Base-by-base conservation (phyloP, 2,113 vertebrate species). In the Hipposideros armiger region DNA sequence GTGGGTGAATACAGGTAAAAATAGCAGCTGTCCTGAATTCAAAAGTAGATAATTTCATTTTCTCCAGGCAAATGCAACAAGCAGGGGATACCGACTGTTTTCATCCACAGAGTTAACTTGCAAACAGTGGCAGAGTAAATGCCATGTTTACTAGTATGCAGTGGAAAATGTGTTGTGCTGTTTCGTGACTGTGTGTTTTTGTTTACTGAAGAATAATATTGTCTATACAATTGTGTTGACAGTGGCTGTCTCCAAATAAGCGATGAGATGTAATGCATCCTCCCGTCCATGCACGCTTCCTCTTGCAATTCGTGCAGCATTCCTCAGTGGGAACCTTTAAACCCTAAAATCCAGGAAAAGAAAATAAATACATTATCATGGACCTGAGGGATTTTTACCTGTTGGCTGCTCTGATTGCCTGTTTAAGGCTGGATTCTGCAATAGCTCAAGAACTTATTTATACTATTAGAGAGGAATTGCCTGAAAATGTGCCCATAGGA, bases 331-430 rank as follows among this genome's bases (percentile, higher is more conserved):
- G 97, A 98, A 96, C 97, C 97, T 98, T 98, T 99, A 98, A 98
- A 96, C 98, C 97, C 97, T 99, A 98, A 98, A 98, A 98, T 97
- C 98, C 8, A 66, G 97, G 98, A 98, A 98, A 98, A 98, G 97
- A 98, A 97, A 98, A 98, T 98, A 98, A 98, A 98, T 98, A 98
- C 98, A 98, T 98, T 98, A 99, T 98, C 98, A 99, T 99, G 99
- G 99, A 99, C 99, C 99, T 99, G 98, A 99, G 99, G 98, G 99
- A 99, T 99, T 99, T 99, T 99, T 99, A 99, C 99, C 99, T 99
- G 99, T 99, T 99, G 99, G 99, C 99, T 10, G 98, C 99, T 97
- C 98, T 99, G 97, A 99, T 99, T 97, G 99, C 99, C 98, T 99
- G 99, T 99, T 99, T 99, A 98, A 99, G 99, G 98, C 98, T 99